phyloP scores from a whole-genome alignment of 2,113 vertebrate genomes.

The Phocoena phocoena region DNA sequence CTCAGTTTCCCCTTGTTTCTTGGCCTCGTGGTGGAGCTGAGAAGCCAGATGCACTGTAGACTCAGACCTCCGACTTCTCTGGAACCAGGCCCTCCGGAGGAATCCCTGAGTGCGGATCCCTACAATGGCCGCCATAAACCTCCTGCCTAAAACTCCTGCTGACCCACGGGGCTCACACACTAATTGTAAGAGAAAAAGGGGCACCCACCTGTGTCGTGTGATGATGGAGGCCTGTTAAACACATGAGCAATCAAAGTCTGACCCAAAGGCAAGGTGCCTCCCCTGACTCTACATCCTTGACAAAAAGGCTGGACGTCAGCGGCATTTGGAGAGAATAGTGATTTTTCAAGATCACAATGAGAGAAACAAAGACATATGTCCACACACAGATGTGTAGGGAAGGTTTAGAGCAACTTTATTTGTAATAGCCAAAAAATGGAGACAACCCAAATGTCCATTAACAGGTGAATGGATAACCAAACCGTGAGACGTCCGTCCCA shows the following conservation, averaged over 20 bases:
- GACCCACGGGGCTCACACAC: rapidly evolving
- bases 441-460: background rate
- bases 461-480: background rate
- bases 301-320: background rate
- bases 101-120: background rate
- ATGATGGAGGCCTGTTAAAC: background rate
- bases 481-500: background rate
- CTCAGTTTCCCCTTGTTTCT: background rate
- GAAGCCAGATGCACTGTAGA: background rate
- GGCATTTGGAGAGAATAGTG: background rate
- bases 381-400: background rate
- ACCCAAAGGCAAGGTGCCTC: no score
- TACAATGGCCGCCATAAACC: rapidly evolving
- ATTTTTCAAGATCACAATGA: background rate
- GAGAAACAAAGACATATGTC: background rate
- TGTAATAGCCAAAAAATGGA: background rate
- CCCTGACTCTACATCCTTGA: background rate
- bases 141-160: background rate
- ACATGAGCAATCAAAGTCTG: background rate
- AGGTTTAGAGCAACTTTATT: background rate
- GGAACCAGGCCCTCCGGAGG: background rate
- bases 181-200: background rate
- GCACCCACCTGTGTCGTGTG: background rate
- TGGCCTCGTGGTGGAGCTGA: background rate
- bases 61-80: background rate